These are phyloP conservation scores for Thymallus thymallus DNA, from an alignment of 2,113 vertebrate species.

Conservation along the genomic window DNA sequence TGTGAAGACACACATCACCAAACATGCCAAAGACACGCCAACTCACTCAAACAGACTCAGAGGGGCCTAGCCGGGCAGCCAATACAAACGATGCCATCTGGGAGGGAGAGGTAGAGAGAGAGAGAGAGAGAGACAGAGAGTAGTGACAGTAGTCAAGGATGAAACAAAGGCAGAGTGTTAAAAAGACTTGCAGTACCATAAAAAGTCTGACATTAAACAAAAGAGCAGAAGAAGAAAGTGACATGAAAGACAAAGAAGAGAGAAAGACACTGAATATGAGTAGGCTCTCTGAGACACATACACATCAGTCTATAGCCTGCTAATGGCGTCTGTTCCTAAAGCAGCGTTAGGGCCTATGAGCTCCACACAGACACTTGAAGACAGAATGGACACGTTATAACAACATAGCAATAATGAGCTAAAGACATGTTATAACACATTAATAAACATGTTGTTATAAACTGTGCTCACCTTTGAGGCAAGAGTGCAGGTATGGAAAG, in stretches of 20 bases:
- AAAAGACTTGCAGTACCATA: neutral
- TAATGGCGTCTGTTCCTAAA: conserved; percentile 31
- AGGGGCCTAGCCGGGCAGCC: conserved; percentile 5
- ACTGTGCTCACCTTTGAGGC: neutral
- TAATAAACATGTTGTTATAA: neutral
- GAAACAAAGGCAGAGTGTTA: conserved; percentile 44
- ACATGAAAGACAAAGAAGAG: conserved; percentile 12
- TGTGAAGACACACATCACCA: conserved; percentile 50
- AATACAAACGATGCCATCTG: conserved; percentile 36
- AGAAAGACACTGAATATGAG: neutral
- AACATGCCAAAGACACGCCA: conserved; percentile 31
- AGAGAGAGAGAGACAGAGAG: neutral
- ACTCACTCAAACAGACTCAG: conserved; percentile 25
- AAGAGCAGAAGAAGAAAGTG: conserved; percentile 17
- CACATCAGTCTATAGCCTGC: conserved; percentile 4
- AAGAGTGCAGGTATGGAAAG: neutral
- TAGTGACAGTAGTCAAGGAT: neutral
- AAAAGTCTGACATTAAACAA: conserved; percentile 35
- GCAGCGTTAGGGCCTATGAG: neutral
- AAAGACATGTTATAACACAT: neutral
- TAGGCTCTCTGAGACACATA: neutral
- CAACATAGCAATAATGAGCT: no score
- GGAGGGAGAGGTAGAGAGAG: conserved; percentile 12
- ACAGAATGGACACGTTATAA: neutral
- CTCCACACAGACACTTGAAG: neutral